Evolutionary conservation across 2,888 invertebrate genomes (phyloP).

Genomic region (Metopia argyrocephala): DNA sequence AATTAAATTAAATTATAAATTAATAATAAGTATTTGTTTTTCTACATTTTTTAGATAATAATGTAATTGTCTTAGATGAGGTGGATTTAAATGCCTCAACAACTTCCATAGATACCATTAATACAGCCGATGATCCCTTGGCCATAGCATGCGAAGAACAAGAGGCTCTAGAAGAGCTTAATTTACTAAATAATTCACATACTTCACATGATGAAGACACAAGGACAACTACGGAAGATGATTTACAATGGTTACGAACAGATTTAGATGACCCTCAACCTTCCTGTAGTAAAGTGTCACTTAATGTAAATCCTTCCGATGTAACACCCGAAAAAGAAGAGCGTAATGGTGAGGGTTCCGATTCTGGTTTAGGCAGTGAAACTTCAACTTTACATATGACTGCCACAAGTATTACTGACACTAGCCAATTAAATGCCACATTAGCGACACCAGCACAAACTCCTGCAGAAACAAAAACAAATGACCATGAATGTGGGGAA

Average conservation of each 20-base stretch:
- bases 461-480: conserved; percentile 24
- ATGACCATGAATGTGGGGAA: conserved; percentile 16
- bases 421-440: conserved; percentile 61
- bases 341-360: conserved; percentile 86
- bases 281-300: conserved; percentile 27
- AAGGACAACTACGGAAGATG: conserved; percentile 65
- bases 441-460: conserved; percentile 28
- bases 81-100: conserved; percentile 72
- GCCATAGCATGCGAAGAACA: conserved; percentile 75
- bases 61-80: conserved; percentile 73
- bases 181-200: conserved; percentile 48
- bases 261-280: conserved; percentile 38
- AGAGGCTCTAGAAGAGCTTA: conserved; percentile 58
- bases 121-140: conserved; percentile 75
- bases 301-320: neutral
- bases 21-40: too few species aligned
- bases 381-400: conserved; percentile 76
- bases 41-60: conserved; percentile 66
- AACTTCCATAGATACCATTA: conserved; percentile 70
- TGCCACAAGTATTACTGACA: conserved; percentile 60
- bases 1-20: too few species aligned
- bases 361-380: conserved; percentile 90
- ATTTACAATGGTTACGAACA: conserved; percentile 50
- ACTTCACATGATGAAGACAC: conserved; percentile 61
- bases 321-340: conserved; percentile 66